A percentile compares a stretch with the other conserved stretches of the same genome.
Conservation (phyloP, 2,113 vertebrate species). For the Gallinago paraguaiae region DNA sequence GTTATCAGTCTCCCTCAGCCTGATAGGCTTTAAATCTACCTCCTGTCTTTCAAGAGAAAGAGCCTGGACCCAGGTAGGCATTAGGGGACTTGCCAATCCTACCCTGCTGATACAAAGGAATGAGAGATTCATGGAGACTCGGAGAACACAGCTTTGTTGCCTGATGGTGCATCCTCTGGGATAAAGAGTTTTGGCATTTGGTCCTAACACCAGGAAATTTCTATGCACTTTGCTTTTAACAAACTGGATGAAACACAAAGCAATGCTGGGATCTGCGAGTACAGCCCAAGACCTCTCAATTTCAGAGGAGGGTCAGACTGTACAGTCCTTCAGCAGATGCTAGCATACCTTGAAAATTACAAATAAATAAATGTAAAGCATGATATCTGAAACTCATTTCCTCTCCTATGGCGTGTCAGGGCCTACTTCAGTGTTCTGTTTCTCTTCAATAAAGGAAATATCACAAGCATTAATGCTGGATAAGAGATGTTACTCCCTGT, state of each 20-base stretch:
- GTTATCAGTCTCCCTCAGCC: not conserved
- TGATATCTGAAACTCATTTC: not conserved
- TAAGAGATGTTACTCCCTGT: not conserved
- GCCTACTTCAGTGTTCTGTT: not conserved
- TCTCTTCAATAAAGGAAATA: not conserved
- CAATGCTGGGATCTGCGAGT: not conserved
- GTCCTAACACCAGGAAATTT: not conserved
- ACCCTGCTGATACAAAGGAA: not conserved
- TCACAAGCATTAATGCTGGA: not conserved
- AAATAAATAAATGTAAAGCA: slow-evolving; percentile 9
- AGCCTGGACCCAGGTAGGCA: not conserved
- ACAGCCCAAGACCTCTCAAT: not conserved
- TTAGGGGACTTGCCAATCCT: not conserved
- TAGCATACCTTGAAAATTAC: not conserved
- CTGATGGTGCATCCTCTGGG: not conserved
- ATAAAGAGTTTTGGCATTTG: not conserved
- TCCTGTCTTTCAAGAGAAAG: not conserved
- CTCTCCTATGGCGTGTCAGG: not conserved
- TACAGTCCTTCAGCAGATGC: not conserved
- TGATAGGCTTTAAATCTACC: not conserved
- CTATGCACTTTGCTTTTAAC: not conserved
- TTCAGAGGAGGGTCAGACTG: not conserved
- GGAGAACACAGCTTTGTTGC: not conserved
- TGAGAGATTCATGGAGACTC: not conserved
- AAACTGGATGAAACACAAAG: not conserved